Evolutionary conservation across 1,140 invertebrate species (phyloP).

Genomic region (Trachymyrmex septentrionalis): DNA sequence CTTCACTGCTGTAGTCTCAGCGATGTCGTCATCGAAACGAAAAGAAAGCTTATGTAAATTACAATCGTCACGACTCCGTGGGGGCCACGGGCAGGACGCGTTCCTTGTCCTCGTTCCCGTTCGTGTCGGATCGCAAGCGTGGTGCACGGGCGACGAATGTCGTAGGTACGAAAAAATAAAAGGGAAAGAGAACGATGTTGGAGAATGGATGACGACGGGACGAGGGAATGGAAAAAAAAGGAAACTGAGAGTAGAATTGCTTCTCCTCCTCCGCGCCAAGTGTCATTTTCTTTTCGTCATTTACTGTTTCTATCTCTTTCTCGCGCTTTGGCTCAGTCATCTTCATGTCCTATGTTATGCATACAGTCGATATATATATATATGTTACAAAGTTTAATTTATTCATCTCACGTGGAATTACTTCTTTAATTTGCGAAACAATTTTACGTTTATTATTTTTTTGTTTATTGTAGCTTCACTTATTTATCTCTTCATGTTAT

Average conservation of each 20-base stretch:
- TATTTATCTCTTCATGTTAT: not conserved
- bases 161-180: conserved; percentile 40
- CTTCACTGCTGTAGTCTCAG: not conserved
- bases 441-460: not conserved
- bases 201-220: not conserved
- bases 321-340: conserved; percentile 9
- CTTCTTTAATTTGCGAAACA: not conserved
- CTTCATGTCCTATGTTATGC: conserved; percentile 21
- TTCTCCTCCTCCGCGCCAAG: conserved; percentile 60
- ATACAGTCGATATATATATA: conserved; percentile 28
- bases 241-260: conserved; percentile 76
- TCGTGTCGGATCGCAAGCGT: conserved; percentile 45
- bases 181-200: not conserved
- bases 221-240: conserved; percentile 69
- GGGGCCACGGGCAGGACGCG: conserved; percentile 49
- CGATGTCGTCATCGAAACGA: conserved; percentile 64
- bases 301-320: conserved; percentile 61
- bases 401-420: not conserved
- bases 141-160: conserved; percentile 27
- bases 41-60: conserved; percentile 77
- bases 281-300: conserved; percentile 75
- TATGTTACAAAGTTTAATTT: conserved; percentile 33
- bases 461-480: not conserved
- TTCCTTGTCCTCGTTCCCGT: conserved; percentile 26
- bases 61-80: conserved; percentile 60